Base-by-base conservation (phyloP, 1,140 invertebrate species). In the Rhagoletis pomonella region DNA sequence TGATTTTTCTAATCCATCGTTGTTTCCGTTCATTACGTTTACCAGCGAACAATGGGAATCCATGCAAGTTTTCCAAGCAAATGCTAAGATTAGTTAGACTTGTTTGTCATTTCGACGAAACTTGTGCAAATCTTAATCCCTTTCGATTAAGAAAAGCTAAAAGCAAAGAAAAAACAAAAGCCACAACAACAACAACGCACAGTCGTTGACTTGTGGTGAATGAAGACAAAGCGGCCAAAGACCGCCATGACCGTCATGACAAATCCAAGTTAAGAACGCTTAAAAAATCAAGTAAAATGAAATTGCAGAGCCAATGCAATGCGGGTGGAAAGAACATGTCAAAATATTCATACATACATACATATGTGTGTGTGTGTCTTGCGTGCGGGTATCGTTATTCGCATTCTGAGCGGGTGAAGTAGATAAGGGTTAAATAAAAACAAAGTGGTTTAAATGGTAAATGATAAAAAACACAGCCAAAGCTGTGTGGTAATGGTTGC, bases 221-320 rank as follows among this genome's bases (percentile, higher is more conserved):
- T 62, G 39, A 12, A 62, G 19, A 85, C 19, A 59, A 42, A 85
- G 12, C 59, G 58, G 58, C 59, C 84, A 62, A 85, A 85, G 73
- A 81, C 39, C 55, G 58, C 84, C 84, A 62, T 60, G 55, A 85
- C 55, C 55, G 59, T 42, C 84, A 60, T 5, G 58, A 62, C 58
- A 85, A 85, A 85, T 85, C 84, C 84, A 85, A 85, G 84, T 85
- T 60, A 85, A 85, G 44, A 81, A 50, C 73, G 73, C 73, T 81
- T 81, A 81, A 81, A 81, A 81, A 81, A 81, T 81, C 73, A 81
- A 81, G 73, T 81, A 81, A 81, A 81, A 81, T 55, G 73, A 50
- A 42, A 81, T 81, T 81, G 47, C 19, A n/a, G n/a, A n/a, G n/a
- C n/a, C n/a, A n/a, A n/a, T n/a, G n/a, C n/a, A 81, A 81, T 81